phyloP scores from a whole-genome alignment of 1,140 invertebrate genomes.

The Asobara japonica region DNA sequence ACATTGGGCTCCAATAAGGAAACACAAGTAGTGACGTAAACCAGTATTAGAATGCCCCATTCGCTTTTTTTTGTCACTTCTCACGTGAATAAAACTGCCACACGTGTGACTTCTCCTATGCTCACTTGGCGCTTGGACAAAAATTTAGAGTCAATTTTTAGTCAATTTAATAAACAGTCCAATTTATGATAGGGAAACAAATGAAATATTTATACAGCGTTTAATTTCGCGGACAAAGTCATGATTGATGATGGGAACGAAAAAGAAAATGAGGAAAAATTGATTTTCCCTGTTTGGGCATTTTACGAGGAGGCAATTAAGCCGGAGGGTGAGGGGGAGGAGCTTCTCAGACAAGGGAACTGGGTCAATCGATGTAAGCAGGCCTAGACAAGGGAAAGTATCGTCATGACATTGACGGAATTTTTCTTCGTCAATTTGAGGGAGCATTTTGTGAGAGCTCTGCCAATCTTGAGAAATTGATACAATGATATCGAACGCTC shows the following conservation, averaged over 20 bases:
- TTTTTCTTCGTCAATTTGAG: no score
- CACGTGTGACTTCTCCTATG: background rate
- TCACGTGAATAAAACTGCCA: background rate
- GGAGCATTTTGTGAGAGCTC: no score
- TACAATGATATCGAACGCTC: no score
- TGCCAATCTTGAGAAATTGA: no score
- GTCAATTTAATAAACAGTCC: background rate
- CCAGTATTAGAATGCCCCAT: background rate
- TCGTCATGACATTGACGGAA: no score
- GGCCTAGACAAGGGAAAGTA: background rate
- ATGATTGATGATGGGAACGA: background rate
- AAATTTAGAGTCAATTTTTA: background rate
- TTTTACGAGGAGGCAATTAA: slow-evolving; percentile 10
- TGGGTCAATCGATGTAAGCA: slow-evolving; percentile 3
- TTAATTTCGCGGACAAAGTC: background rate
- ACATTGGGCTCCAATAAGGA: background rate
- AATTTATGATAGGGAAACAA: background rate
- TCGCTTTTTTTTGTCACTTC: background rate
- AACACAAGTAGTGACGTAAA: background rate
- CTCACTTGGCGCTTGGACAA: background rate
- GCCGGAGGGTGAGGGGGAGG: background rate
- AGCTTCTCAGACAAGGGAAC: background rate
- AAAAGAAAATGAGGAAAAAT: background rate
- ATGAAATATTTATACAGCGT: background rate
- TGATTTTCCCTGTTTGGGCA: background rate